Evolutionary conservation across 53 echinoderm and acorn worm genomes (phyloP), one percentile per base, ranked within the genome.

Genomic region (Paracentrotus lividus): DNA sequence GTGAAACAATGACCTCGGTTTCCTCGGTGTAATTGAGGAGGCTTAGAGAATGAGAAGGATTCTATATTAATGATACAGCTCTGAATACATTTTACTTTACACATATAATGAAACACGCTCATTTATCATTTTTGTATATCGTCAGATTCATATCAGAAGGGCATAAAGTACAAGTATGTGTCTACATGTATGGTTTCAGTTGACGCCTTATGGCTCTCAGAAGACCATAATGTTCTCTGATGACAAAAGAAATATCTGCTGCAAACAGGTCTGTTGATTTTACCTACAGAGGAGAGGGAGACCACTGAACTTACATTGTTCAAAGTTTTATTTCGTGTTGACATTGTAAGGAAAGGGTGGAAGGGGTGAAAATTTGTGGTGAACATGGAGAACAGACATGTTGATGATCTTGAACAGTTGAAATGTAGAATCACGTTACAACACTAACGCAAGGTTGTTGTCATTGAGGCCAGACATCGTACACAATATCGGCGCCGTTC

Each of bases 401-500:
- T 42, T 72, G 0, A n/a, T 45, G 81, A 81, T 6, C 10, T 72
- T 72, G 6, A 40, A 72, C 72, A 36, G 32, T 81, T 81, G 81
- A 81, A 9, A 81, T 81, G 47, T 47, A 45, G 81, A 81, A 44
- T 81, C 81, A 81, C 81, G 47, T 81, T 81, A 81, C 81, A 81
- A 81, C n/a, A 47, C 9, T 45, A 81, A 81, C 81, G 47, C 26
- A 27, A 81, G n/a, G 81, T 24, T 81, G 81, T 81, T 81, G 44
- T 81, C 8, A 49, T 26, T 81, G 81, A 27, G 81, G 81, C 47
- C 47, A 47, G 81, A 81, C 81, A 44, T 47, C 81, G 33, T n/a
- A 44, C 27, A 10, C 4, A 57, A 47, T 81, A 24, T 72, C 40
- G 81, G 8, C 45, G 49, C 26, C 47, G n/a, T 45, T 47, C 45